phyloP scores from a whole-genome alignment of 2,113 vertebrate genomes.

The Herpetotheres cachinnans region DNA sequence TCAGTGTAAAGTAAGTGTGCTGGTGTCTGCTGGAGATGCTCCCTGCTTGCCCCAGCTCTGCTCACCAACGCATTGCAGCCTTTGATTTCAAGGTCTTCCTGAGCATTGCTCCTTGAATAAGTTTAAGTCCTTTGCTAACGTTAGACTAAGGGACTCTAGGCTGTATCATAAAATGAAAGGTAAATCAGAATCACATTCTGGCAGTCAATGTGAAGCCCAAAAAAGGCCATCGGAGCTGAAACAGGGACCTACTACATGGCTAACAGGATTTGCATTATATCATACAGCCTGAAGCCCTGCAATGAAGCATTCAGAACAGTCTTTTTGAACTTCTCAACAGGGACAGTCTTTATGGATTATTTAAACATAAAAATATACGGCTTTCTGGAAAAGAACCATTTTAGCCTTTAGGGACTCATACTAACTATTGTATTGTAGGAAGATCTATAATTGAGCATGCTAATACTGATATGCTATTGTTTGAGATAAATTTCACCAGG shows the following conservation, averaged over 20 bases:
- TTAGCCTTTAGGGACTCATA: neutral
- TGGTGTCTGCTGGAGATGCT: neutral
- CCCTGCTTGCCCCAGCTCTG: neutral
- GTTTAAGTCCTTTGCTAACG: neutral
- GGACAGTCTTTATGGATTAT: constrained; percentile 56
- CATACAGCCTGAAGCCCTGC: neutral
- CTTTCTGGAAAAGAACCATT: constrained; percentile 24
- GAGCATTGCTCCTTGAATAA: neutral
- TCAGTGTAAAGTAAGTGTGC: accelerated
- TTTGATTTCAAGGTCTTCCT: neutral
- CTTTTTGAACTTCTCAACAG: constrained; percentile 29
- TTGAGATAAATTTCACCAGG: neutral
- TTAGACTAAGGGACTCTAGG: neutral
- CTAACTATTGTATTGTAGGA: neutral
- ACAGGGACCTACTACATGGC: neutral
- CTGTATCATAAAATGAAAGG: neutral
- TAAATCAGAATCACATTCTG: neutral
- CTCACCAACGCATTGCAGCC: accelerated
- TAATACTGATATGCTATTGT: neutral
- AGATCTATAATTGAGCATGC: constrained; percentile 8
- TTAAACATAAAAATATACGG: constrained; percentile 46
- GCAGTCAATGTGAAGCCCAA: neutral
- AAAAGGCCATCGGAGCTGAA: neutral
- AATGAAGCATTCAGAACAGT: neutral
- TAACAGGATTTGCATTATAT: neutral